These are phyloP conservation scores for Pygocentrus nattereri DNA, from an alignment of 2,797 vertebrate species.

Conservation along the genomic window DNA sequence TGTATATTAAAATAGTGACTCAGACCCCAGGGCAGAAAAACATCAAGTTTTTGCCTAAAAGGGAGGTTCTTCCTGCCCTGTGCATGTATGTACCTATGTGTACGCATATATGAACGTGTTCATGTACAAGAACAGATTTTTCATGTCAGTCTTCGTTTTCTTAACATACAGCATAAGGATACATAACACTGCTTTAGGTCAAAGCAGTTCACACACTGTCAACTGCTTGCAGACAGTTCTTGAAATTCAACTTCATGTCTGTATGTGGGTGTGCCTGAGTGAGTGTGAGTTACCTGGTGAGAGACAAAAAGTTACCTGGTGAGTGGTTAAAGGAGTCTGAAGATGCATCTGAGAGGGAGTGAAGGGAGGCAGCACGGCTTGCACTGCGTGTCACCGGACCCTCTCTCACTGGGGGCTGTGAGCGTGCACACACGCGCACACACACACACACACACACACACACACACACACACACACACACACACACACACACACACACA, in stretches of 20 bases:
- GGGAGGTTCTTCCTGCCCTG: not conserved
- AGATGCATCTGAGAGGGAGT: constrained; percentile 85
- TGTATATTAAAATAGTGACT: too few relatives aligned
- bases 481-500: constrained; percentile 20
- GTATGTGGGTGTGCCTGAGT: not conserved
- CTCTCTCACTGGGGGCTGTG: constrained; percentile 87
- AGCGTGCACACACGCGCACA: constrained; percentile 42
- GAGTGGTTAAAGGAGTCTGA: constrained; percentile 84
- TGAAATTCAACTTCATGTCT: not conserved
- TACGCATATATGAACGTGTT: not conserved
- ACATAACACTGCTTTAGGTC: not conserved
- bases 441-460: constrained; percentile 40
- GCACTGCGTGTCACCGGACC: constrained; percentile 67
- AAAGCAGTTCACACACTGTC: not conserved
- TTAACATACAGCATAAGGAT: not conserved
- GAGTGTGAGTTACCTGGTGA: not conserved
- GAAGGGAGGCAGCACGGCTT: constrained; percentile 78
- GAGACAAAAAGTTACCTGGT: constrained; percentile 76
- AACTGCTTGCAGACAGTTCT: constrained; percentile 2
- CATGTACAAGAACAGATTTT: not conserved
- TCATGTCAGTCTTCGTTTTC: not conserved
- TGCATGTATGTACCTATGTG: not conserved
- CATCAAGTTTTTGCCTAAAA: too few relatives aligned
- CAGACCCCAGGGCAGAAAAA: too few relatives aligned
- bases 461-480: constrained; percentile 41